A percentile compares a stretch with the other conserved stretches of the same genome.
phyloP scores from a whole-genome alignment of 2,113 vertebrate genomes.

The Neodontobutis hainanensis region DNA sequence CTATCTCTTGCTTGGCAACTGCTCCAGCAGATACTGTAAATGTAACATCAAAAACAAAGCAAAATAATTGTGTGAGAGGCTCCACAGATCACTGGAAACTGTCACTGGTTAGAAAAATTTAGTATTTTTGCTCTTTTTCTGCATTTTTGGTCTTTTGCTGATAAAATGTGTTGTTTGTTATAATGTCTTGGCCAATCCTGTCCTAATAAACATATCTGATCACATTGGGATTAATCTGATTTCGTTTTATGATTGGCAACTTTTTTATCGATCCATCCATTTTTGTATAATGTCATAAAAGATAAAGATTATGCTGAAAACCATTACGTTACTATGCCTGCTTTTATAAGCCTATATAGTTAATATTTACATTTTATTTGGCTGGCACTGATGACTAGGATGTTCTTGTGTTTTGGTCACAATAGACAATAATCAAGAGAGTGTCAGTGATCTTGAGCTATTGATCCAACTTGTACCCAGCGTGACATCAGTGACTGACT shows the following conservation, averaged over 20 bases:
- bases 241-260: constrained; percentile 16
- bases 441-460: constrained; percentile 2
- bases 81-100: constrained; percentile 25
- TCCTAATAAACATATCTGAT: constrained; percentile 38
- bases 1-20: too few relatives aligned
- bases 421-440: constrained; percentile 14
- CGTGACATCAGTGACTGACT: constrained; percentile 8
- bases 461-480: constrained; percentile 12
- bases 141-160: constrained; percentile 27
- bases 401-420: constrained; percentile 29
- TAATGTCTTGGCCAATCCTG: constrained; percentile 27
- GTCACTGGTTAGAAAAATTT: constrained; percentile 25
- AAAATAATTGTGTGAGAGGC: constrained; percentile 19
- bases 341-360: constrained; percentile 35
- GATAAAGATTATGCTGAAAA: constrained; percentile 24
- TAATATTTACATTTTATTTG: constrained; percentile 32
- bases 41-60: too few relatives aligned
- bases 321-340: constrained; percentile 26
- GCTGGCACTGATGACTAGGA: constrained; percentile 22
- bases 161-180: constrained; percentile 20
- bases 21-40: too few relatives aligned
- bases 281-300: not conserved
- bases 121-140: constrained; percentile 13
- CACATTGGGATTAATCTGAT: constrained; percentile 45
- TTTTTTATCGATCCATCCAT: not conserved